Conservation (phyloP, 1,140 invertebrate genomes). For the Nephila pilipes region DNA sequence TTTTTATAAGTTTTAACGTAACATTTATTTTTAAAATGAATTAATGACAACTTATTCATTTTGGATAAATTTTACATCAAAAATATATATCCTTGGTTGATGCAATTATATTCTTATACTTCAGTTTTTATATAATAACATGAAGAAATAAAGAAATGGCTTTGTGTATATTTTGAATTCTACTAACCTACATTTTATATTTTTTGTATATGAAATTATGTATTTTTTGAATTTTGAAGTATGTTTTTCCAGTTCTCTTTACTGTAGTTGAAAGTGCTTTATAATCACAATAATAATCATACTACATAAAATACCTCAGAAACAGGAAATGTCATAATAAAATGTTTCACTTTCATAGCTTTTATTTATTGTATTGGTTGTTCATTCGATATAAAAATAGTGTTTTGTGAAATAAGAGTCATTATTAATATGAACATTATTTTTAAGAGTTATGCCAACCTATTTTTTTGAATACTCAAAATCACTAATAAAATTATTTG, state of each 20-base stretch:
- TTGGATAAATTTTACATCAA: background rate
- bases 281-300: slow-evolving; percentile 2
- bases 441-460: too few relatives aligned
- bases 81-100: background rate
- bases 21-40: too few relatives aligned
- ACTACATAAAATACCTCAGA: slow-evolving; percentile 42
- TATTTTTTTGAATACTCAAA: too few relatives aligned
- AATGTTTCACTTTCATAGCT: slow-evolving; percentile 31
- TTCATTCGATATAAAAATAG: too few relatives aligned
- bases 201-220: background rate
- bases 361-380: background rate
- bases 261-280: slow-evolving; percentile 37
- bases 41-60: too few relatives aligned
- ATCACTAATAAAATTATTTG: too few relatives aligned
- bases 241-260: background rate
- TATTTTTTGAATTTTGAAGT: background rate
- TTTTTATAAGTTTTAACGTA: too few relatives aligned
- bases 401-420: too few relatives aligned
- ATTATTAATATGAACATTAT: too few relatives aligned
- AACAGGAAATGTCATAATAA: slow-evolving; percentile 5
- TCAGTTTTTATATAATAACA: background rate
- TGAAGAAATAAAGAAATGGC: background rate
- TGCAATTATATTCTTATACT: slow-evolving; percentile 14
- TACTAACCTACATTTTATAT: background rate
- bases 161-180: too few relatives aligned